Evolutionary conservation across 1,140 invertebrate species (phyloP), one percentile per base, ranked within the genome.

Genomic region (Drosophila orena): DNA sequence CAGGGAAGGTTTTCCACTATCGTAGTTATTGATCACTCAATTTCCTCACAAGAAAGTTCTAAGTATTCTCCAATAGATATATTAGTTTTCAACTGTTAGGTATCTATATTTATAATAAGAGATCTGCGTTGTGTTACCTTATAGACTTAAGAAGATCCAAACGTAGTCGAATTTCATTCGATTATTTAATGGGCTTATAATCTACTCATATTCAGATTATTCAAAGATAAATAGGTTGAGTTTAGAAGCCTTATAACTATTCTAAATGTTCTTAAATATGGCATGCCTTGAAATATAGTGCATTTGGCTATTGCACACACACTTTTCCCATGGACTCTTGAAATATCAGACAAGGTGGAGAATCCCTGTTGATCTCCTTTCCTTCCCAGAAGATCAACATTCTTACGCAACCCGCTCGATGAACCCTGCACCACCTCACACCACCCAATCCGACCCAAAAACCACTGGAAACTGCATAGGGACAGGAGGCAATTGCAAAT

Each of bases 381-480:
- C 27, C 64, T 70, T 71, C 68, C 68, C 65, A 71, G 68, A 71
- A 57, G 64, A 71, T 71, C 68, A 71, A 71, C 65, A 70, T 71
- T 70, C 66, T 47, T 12, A 15, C 34, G 46, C 60, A 68, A 66
- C 64, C 64, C 44, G 59, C 64, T 66, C 24, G 40, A 4, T 12
- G 22, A 43, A 30, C 44, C n/a, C 30, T 14, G 44, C 57, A 47
- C 44, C 57, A 50, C 47, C 60, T 10, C 34, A 30, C 42, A 47
- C 59, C 62, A 15, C 34, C 37, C 42, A 55, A 30, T 8, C 5
- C 37, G 14, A 56, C 20, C 38, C n/a, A 10, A 24, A 47, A 17
- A 24, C 35, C 17, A 64, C 30, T 54, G 49, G 50, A 56, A 47
- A 70, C 64, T 70, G 64, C 66, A 69, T 15, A 15, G 34, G 66